A percentile compares a stretch with the other conserved stretches of the same genome.
phyloP scores from a whole-genome alignment of 1,140 invertebrate genomes.

The Heterodera schachtii region DNA sequence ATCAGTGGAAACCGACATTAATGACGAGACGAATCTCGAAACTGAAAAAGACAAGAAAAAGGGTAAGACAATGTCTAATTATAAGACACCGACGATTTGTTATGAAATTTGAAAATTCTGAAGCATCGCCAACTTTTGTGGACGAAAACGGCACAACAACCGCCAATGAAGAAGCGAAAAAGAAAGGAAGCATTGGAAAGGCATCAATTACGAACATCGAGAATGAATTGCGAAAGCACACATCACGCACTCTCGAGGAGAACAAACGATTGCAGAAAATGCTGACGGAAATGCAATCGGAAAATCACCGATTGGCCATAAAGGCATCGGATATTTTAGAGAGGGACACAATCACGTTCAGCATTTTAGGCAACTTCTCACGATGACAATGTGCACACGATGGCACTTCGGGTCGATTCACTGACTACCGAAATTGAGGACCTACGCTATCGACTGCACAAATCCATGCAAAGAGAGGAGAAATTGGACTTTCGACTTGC shows the following conservation, averaged over 20 bases:
- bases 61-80: not conserved
- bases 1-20: not conserved
- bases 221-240: constrained; percentile 23
- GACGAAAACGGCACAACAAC: not conserved
- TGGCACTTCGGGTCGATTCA: constrained; percentile 46
- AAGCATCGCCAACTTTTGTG: not conserved
- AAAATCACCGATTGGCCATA: constrained; percentile 46
- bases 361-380: constrained; percentile 34
- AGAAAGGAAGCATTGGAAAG: not conserved
- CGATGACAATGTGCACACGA: constrained; percentile 42
- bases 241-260: constrained; percentile 28
- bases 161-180: not conserved
- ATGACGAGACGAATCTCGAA: not conserved
- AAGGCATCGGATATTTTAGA: constrained; percentile 22
- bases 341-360: not conserved
- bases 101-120: not conserved
- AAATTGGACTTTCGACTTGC: constrained; percentile 45
- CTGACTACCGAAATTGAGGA: constrained; percentile 47
- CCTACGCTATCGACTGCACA: constrained; percentile 46
- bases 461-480: constrained; percentile 41
- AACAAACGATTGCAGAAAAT: constrained; percentile 35
- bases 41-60: constrained; percentile 10
- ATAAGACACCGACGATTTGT: not conserved
- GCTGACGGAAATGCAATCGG: constrained; percentile 39
- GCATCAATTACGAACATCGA: not conserved